These are phyloP conservation scores for Brachyistius frenatus DNA, from an alignment of 2,113 vertebrate species.

Conservation along the genomic window DNA sequence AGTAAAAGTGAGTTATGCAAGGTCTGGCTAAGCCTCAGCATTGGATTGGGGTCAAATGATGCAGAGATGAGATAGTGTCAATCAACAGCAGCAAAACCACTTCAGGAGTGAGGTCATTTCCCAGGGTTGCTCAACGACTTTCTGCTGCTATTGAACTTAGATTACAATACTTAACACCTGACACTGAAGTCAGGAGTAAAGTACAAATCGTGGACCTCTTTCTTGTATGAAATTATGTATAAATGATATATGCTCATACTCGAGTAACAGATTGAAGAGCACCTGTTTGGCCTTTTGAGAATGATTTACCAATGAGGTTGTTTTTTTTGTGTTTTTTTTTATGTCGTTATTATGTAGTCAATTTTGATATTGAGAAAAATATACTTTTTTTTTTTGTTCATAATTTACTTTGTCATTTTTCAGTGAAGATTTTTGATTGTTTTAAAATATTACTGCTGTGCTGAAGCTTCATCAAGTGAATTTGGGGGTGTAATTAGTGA, in stretches of 20 bases:
- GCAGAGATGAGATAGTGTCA: constrained; percentile 65
- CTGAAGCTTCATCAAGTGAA: no score
- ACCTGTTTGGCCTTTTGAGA: neutral
- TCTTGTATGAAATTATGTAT: neutral
- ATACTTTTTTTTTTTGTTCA: neutral
- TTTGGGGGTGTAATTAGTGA: no score
- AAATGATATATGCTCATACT: neutral
- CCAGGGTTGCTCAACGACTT: constrained; percentile 43
- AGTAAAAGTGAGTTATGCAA: constrained; percentile 56
- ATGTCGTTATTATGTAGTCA: neutral
- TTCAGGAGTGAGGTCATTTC: constrained; percentile 64
- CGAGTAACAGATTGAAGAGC: neutral
- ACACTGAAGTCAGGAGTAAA: constrained; percentile 35
- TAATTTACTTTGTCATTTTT: neutral
- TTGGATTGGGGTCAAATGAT: constrained; percentile 60
- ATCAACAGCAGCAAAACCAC: constrained; percentile 58
- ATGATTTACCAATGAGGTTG: neutral
- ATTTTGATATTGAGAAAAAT: neutral
- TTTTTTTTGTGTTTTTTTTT: neutral
- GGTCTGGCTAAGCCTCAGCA: constrained; percentile 46
- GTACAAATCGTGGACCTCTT: constrained; percentile 26
- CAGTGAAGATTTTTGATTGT: no score
- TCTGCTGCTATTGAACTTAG: constrained; percentile 44
- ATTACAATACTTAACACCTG: constrained; percentile 34
- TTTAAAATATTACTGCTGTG: no score